Base-by-base conservation (phyloP, 2,113 vertebrate species). In the Colistium nudipinnis region DNA sequence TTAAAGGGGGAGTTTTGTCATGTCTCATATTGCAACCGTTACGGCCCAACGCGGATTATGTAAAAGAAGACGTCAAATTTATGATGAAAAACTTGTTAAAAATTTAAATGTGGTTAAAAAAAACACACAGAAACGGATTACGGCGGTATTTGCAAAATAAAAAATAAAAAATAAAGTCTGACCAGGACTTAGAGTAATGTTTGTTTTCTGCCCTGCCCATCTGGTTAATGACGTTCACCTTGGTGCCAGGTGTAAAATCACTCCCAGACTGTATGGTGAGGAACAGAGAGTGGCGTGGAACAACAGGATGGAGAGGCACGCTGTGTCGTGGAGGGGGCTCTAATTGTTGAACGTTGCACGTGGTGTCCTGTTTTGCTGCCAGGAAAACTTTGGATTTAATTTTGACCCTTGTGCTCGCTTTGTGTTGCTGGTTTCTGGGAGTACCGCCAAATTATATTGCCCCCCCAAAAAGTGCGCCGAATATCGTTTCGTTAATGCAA, bases 371-470 rank as follows among this genome's bases (percentile, higher is more conserved):
- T 12, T 36, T 54, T 56, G 69, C 78, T 77, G 74, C 84, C 86
- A 86, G 82, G 69, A 84, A 84, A 87, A 80, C 62, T 74, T 68
- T 79, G 78, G 76, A 81, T 62, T 28, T 73, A 59, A 51, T 75
- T 85, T 64, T 84, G 78, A 82, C 77, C 75, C 62, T 57, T 54
- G 35, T 63, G 57, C 62, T 72, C 38, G 25, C 72, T 87, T 82
- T 80, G 82, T 80, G 82, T 80, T 86, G 57, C 74, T 79, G 56
- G 70, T 78, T 76, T 74, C 82, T 81, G 76, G 80, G 80, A 85
- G 48, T 45, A 2, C 35, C 53, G 66, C 84, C 86, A 80, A 24
- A 56, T 68, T 77, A 69, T 59, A 61, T 71, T 71, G 12, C 73
- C 7, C 16, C 41, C 43, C 4, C 38, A 64, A 59, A 74, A 56